phyloP scores from a whole-genome alignment of 2,888 invertebrate genomes.

The Drosophila koepferae region DNA sequence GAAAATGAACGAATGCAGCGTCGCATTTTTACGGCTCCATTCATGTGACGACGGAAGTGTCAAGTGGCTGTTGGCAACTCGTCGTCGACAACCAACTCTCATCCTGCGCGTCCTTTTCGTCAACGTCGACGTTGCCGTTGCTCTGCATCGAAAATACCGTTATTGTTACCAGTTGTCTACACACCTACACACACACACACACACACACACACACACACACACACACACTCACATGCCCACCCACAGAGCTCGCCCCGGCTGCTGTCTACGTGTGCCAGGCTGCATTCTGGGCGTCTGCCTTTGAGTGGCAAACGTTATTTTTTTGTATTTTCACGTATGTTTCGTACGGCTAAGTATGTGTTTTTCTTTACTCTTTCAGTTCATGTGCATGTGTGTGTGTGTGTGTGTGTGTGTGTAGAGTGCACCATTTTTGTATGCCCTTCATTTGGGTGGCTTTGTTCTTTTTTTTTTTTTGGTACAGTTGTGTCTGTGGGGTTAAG shows the following conservation, averaged over 20 bases:
- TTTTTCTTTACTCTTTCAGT: constrained; percentile 10
- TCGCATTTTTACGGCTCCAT: constrained; percentile 81
- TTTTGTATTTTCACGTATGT: constrained; percentile 60
- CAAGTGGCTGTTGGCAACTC: constrained; percentile 81
- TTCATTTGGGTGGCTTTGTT: constrained; percentile 75
- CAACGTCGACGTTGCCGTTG: constrained; percentile 50
- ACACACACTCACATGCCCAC: not conserved
- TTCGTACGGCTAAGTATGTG: constrained; percentile 52
- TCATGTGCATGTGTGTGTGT: constrained; percentile 27
- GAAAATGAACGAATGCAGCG: constrained; percentile 61
- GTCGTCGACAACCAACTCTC: constrained; percentile 75
- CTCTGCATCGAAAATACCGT: constrained; percentile 78
- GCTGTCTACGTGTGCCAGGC: constrained; percentile 61
- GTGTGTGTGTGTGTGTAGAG: constrained; percentile 33
- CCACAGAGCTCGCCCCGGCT: constrained; percentile 3
- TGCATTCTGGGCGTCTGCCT: constrained; percentile 68
- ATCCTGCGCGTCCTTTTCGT: constrained; percentile 74
- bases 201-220: constrained; percentile 24
- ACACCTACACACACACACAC: constrained; percentile 33
- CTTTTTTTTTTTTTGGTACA: constrained; percentile 64
- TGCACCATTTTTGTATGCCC: constrained; percentile 70
- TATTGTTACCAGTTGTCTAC: constrained; percentile 79
- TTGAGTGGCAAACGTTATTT: constrained; percentile 77
- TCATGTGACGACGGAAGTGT: constrained; percentile 81
- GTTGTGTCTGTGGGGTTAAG: constrained; percentile 73